These are phyloP conservation scores for Zaprionus tsacasi DNA, from an alignment of 1,140 invertebrate genomes.

Conservation along the genomic window DNA sequence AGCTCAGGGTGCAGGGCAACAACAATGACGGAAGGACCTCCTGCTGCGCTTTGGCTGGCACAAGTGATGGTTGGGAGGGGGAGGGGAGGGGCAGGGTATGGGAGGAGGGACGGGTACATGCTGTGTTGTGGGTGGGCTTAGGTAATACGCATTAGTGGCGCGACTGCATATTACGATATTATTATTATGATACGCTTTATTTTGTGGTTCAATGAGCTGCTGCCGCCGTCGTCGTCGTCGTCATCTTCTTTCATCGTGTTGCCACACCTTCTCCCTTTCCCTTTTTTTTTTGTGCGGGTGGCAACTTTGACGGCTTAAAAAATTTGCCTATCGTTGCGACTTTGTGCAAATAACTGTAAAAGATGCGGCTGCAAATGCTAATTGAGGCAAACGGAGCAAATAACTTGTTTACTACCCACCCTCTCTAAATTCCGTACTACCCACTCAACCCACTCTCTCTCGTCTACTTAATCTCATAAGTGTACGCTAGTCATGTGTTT, in stretches of 20 bases:
- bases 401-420: not conserved
- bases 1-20: not conserved
- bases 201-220: conserved; percentile 80
- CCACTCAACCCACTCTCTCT: not conserved
- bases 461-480: conserved; percentile 69
- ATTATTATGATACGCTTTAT: conserved; percentile 83
- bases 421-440: not conserved
- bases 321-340: conserved; percentile 65
- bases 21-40: conserved; percentile 48
- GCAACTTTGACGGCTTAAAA: conserved; percentile 74
- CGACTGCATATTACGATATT: conserved; percentile 82
- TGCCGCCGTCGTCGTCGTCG: not conserved
- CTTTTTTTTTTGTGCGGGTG: conserved; percentile 36
- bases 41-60: conserved; percentile 40
- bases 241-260: conserved; percentile 36
- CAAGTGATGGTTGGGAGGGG: not conserved
- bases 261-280: not conserved
- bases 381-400: conserved; percentile 63
- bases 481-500: conserved; percentile 77
- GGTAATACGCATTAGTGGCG: conserved; percentile 80
- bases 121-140: conserved; percentile 73
- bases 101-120: conserved; percentile 5
- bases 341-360: conserved; percentile 74
- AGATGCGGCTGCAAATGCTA: conserved; percentile 56
- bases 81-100: not conserved